Base-by-base conservation (phyloP, 2,888 invertebrate genomes). In the Trypoxylon attenuatum region DNA sequence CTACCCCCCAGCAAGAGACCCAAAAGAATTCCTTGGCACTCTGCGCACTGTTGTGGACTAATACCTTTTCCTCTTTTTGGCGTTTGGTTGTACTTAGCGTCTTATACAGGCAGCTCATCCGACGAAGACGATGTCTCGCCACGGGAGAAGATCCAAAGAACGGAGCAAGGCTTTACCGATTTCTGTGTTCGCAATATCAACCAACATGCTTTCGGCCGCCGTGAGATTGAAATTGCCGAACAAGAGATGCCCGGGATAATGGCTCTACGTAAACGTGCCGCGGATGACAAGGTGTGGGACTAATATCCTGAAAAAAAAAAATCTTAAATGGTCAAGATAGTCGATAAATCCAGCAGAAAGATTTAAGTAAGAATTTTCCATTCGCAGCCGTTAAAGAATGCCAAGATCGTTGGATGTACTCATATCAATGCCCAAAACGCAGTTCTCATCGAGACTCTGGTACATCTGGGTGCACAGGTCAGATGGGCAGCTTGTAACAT, bases 211-310 rank as follows among this genome's bases (percentile, higher is more conserved):
- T 98, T 97, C 84, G 99, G 99, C 0, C 90, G 98, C 23, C 88
- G 98, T 38, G 99, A 99, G 89, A 98, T 99, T 71, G 97, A 99
- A 89, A 98, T 99, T 70, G 98, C 98, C 0, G 98, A 99, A 84
- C 98, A 98, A 89, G 98, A 99, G 90, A 99, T 99, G 98, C 97
- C 98, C 0, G 98, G 98, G 0, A 96, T 99, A 63, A 96, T 98
- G 93, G 97, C 98, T 1, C 88, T 99, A 73, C 90, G 98, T 51
- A 95, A 96, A 79, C 90, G 98, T 66, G 98, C 98, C 0, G 91
- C 93, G 52, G 96, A 97, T 55, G 98, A 98, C 82, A 97, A 97
- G 84, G 87, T 71, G 59, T 3, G 25, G 1, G 33, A 23, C 16
- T 45, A 23, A 2, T 38, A 1, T 10, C 16, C n/a, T 18, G 6